These are phyloP conservation scores for Suricata suricatta DNA, from an alignment of 2,113 vertebrate genomes.

Conservation along the genomic window DNA sequence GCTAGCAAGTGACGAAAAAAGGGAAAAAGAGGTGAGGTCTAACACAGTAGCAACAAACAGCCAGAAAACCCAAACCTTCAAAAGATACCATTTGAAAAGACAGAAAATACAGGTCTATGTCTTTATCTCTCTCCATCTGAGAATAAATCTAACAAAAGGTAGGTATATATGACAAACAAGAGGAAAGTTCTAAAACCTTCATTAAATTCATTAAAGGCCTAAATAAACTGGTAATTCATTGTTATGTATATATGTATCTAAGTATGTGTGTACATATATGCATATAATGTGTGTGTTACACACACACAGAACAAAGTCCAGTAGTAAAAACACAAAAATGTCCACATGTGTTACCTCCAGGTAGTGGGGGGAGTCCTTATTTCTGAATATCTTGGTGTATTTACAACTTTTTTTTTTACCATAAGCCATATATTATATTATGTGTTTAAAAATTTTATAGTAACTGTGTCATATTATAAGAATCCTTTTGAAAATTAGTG, in stretches of 20 bases:
- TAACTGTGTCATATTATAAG: neutral
- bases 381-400: neutral
- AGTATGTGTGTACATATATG: fast-evolving
- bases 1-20: neutral
- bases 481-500: neutral
- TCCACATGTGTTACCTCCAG: neutral
- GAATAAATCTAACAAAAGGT: neutral
- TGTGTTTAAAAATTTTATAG: neutral
- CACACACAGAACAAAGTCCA: neutral
- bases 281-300: neutral
- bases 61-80: neutral
- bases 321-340: neutral
- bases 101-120: neutral
- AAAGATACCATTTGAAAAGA: neutral
- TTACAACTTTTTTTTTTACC: neutral
- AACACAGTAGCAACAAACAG: neutral
- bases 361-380: neutral
- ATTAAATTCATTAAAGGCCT: neutral
- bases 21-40: neutral
- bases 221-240: neutral
- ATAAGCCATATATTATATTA: neutral
- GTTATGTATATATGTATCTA: neutral
- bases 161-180: neutral
- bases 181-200: neutral
- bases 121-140: neutral